These are phyloP conservation scores for Nycticebus coucang DNA, from an alignment of 2,113 vertebrate genomes.

Conservation along the genomic window DNA sequence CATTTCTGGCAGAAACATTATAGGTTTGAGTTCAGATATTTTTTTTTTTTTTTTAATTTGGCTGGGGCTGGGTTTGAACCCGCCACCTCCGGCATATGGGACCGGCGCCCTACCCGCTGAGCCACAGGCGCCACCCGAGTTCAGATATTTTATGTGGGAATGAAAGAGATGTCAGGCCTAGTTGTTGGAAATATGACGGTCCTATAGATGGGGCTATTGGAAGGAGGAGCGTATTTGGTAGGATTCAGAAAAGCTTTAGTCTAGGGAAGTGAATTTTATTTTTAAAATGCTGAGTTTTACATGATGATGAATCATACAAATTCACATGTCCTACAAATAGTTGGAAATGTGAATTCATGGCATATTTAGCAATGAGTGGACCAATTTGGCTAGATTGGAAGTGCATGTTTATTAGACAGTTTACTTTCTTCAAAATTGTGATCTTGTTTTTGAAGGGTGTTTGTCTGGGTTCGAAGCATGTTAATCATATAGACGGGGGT, in stretches of 20 bases:
- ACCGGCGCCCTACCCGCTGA: too few relatives aligned
- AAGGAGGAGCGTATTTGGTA: conserved; percentile 53
- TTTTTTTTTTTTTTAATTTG: too few relatives aligned
- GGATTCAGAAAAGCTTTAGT: conserved; percentile 57
- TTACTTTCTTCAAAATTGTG: conserved; percentile 44
- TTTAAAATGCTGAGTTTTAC: conserved; percentile 70
- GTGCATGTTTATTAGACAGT: conserved; percentile 32
- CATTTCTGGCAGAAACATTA: background rate
- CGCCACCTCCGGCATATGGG: too few relatives aligned
- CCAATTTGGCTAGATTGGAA: conserved; percentile 51
- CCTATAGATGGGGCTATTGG: background rate
- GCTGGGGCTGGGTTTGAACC: too few relatives aligned
- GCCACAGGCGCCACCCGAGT: too few relatives aligned
- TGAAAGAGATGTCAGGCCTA: background rate
- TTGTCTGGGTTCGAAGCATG: background rate
- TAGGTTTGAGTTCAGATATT: background rate
- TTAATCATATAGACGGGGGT: background rate
- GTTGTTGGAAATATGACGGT: background rate
- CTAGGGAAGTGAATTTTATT: conserved; percentile 69
- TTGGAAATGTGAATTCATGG: conserved; percentile 33
- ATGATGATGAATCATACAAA: conserved; percentile 70
- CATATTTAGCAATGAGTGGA: conserved; percentile 64
- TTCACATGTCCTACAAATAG: conserved; percentile 71
- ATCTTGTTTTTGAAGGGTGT: background rate
- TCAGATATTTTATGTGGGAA: background rate